Evolutionary conservation across 2,888 invertebrate genomes (phyloP).

Genomic region (Caenorhabditis sp.): DNA sequence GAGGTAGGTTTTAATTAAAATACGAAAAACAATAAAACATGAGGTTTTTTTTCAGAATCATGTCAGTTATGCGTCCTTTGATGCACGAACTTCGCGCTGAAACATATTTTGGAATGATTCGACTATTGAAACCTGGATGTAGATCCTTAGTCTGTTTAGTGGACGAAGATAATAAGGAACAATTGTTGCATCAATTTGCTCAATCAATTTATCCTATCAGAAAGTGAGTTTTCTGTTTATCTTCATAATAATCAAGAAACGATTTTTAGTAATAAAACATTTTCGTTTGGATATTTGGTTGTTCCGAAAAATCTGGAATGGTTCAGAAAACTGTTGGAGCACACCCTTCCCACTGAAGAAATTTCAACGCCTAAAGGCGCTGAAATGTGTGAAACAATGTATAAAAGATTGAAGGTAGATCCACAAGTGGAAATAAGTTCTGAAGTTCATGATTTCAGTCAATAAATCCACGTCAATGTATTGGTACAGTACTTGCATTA

Average conservation of each 20-base stretch:
- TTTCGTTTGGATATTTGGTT: constrained; percentile 91
- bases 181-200: constrained; percentile 88
- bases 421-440: background rate
- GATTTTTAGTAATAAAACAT: constrained; percentile 85
- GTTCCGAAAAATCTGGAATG: constrained; percentile 90
- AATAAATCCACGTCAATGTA: constrained; percentile 94
- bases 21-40: background rate
- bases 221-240: constrained; percentile 77
- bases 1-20: background rate
- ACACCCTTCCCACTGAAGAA: constrained; percentile 78
- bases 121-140: constrained; percentile 86
- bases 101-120: constrained; percentile 91
- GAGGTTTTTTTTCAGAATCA: constrained; percentile 16
- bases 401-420: constrained; percentile 51
- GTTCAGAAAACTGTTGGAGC: constrained; percentile 88
- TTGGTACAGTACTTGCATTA: constrained; percentile 91
- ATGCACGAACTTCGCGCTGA: constrained; percentile 91
- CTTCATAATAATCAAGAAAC: background rate
- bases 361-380: constrained; percentile 24
- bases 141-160: constrained; percentile 89
- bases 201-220: constrained; percentile 93
- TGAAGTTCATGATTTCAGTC: constrained; percentile 67
- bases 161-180: constrained; percentile 85
- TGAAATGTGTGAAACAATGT: constrained; percentile 40
- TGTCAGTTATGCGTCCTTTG: constrained; percentile 72